Evolutionary conservation across 1,140 invertebrate genomes (phyloP).

Genomic region (Drosophila sproati): DNA sequence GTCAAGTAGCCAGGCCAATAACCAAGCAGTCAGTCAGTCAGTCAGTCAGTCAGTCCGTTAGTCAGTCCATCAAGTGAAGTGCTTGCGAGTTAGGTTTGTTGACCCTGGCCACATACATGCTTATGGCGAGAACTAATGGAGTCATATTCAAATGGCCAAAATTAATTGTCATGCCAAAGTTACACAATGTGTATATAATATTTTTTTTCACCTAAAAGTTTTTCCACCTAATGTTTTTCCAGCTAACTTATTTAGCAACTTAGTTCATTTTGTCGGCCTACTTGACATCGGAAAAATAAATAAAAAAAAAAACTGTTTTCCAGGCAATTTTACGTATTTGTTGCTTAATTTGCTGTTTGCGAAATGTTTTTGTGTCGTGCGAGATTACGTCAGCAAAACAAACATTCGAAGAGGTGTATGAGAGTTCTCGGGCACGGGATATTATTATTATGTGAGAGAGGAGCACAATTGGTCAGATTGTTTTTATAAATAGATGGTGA

Average conservation of each 20-base stretch:
- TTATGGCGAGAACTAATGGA: constrained; percentile 39
- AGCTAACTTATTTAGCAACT: not conserved
- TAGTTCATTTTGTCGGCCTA: constrained; percentile 29
- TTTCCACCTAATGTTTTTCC: constrained; percentile 31
- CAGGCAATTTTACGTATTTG: constrained; percentile 60
- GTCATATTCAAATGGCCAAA: constrained; percentile 62
- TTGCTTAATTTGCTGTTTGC: constrained; percentile 78
- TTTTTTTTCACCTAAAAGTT: constrained; percentile 51
- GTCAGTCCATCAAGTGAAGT: constrained; percentile 25
- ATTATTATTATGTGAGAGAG: constrained; percentile 22
- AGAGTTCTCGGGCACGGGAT: constrained; percentile 41
- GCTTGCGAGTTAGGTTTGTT: constrained; percentile 45
- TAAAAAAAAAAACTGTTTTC: constrained; percentile 59
- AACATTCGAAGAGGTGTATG: constrained; percentile 52
- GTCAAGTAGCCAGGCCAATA: constrained; percentile 57
- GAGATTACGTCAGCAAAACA: constrained; percentile 62
- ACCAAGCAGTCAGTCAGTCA: constrained; percentile 31
- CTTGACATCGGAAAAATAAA: constrained; percentile 60
- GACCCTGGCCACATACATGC: constrained; percentile 34
- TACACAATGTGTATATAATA: constrained; percentile 48
- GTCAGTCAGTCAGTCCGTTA: constrained; percentile 39
- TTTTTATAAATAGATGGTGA: constrained; percentile 63
- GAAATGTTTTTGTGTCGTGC: constrained; percentile 35
- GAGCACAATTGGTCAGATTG: constrained; percentile 39
- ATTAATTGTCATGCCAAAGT: constrained; percentile 71